Evolutionary conservation across 1,140 invertebrate species (phyloP).

Genomic region (Calliopsis andreniformis): DNA sequence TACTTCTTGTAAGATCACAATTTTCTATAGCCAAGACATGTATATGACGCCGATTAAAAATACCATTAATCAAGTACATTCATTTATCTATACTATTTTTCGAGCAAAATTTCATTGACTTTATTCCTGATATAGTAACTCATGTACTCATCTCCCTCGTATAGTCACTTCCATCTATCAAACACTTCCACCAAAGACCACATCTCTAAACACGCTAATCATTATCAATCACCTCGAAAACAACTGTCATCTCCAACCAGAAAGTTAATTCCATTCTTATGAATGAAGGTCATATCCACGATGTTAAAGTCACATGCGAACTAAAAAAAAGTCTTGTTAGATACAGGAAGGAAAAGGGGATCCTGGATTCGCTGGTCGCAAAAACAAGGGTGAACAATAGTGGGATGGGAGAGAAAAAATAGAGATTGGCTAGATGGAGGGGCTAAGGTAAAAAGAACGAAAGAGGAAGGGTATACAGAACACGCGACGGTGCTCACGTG

Average conservation of each 20-base stretch:
- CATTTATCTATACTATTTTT: no score
- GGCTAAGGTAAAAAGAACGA: constrained; percentile 43
- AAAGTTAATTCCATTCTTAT: neutral
- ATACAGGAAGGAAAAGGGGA: neutral
- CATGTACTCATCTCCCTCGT: no score
- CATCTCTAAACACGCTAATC: no score
- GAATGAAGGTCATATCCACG: constrained; percentile 32
- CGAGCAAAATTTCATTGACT: no score
- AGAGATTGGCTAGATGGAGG: constrained; percentile 13
- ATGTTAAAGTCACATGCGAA: constrained; percentile 32
- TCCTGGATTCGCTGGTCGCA: neutral
- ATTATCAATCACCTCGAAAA: neutral
- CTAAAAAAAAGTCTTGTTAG: no score
- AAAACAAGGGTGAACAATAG: constrained; percentile 27
- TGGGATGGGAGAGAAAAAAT: constrained; percentile 43
- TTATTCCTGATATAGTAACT: no score
- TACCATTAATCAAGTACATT: no score
- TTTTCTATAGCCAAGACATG: no score
- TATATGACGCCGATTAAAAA: no score
- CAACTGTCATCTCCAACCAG: neutral
- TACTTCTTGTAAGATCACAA: no score
- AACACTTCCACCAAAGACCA: no score
- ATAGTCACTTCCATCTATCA: no score
- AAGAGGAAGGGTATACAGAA: constrained; percentile 74
- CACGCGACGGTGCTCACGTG: constrained; percentile 79